Base-by-base conservation (phyloP, 1,140 invertebrate species). In the Leptopilina boulardi region DNA sequence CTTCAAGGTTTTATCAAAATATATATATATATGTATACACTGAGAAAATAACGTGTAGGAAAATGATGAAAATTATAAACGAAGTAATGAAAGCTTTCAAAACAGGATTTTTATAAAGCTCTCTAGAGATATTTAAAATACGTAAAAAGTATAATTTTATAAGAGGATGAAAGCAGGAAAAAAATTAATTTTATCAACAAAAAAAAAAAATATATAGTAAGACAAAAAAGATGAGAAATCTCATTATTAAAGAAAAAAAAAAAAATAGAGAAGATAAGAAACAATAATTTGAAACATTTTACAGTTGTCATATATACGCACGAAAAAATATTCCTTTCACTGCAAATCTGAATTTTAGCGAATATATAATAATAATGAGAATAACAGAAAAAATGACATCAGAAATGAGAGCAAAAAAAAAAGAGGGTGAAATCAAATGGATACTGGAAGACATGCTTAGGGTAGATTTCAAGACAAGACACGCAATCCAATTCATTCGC, bases 381-480 rank as follows among this genome's bases (percentile, higher is more conserved):
- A 51, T 1, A 51, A n/a, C 2, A 18, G 30, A 47, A 56, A 10
- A 74, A 74, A 74, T 54, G 51, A 38, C 19, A 47, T 26, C 0
- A 30, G 19, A 75, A 13, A 38, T 3, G 59, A 26, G 41, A 30
- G 70, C 26, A 75, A 75, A 2, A 71, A 26, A 11, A 26, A 19
- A 75, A 13, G 59, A 19, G 59, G 54, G 42, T 41, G 70, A 70
- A 75, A 75, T 8, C 47, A 51, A 51, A 51, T 51, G n/a, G 47
- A 51, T 51, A 51, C 47, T 18, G 47, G 47, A 51, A 51, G 47
- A 51, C 47, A 18, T 51, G 47, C 47, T 51, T 51, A 18, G 47
- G 47, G 47, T 51, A 51, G 47, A 51, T 51, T 51, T 51, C 47
- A 51, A 51, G 47, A 51, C 47, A 51, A 51, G 47, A 51, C 47